Conservation (phyloP, 2,888 invertebrate species). For the Erebia aethiops region DNA sequence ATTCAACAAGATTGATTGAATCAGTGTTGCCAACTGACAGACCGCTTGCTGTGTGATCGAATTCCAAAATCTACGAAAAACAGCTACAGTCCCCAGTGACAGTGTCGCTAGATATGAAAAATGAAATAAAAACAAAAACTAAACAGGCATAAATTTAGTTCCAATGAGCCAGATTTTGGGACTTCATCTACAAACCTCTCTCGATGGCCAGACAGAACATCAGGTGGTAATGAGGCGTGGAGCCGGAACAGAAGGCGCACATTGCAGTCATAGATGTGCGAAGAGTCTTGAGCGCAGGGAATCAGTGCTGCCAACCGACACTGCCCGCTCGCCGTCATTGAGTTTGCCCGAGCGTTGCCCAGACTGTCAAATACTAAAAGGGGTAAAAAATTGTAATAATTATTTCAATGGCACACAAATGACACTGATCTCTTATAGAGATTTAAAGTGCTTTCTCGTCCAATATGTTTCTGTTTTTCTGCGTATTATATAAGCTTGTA, state of each 20-base stretch:
- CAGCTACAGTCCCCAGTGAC: too few relatives aligned
- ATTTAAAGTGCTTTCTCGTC: too few relatives aligned
- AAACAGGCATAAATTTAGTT: too few relatives aligned
- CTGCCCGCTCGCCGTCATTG: conserved; percentile 98
- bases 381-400: background rate
- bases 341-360: conserved; percentile 96
- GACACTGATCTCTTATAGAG: too few relatives aligned
- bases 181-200: conserved; percentile 87
- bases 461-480: too few relatives aligned
- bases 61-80: background rate
- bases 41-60: background rate
- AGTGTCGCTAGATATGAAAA: too few relatives aligned
- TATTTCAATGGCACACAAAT: background rate
- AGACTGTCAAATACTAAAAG: conserved; percentile 94
- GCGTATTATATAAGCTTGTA: too few relatives aligned
- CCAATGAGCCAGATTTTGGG: too few relatives aligned
- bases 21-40: background rate
- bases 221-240: conserved; percentile 94
- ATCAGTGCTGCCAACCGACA: conserved; percentile 98
- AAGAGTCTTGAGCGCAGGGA: conserved; percentile 96
- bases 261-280: conserved; percentile 97
- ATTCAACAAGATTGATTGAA: background rate
- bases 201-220: conserved; percentile 95
- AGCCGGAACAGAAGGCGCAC: conserved; percentile 98
- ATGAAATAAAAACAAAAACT: too few relatives aligned